These are phyloP conservation scores for Microctenopoma stevenorrisi DNA, from an alignment of 2,797 vertebrate genomes.

Conservation along the genomic window DNA sequence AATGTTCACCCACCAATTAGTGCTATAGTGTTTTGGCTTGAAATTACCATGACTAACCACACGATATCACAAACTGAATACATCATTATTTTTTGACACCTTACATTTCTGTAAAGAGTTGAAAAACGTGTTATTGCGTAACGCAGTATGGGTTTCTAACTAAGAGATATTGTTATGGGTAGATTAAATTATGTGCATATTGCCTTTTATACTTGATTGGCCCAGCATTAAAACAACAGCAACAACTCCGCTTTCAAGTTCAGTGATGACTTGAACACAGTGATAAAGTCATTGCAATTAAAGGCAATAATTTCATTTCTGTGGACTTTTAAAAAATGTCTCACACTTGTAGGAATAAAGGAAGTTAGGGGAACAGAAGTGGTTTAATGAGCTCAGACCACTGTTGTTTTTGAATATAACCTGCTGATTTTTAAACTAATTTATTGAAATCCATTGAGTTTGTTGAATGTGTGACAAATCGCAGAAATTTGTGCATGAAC, in stretches of 20 bases:
- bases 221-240: slow-evolving; percentile 13
- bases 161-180: slow-evolving; percentile 5
- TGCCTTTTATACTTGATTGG: slow-evolving; percentile 18
- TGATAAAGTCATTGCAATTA: slow-evolving; percentile 31
- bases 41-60: background rate
- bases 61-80: background rate
- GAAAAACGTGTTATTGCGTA: background rate
- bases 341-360: slow-evolving; percentile 15
- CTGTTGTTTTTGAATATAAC: slow-evolving; percentile 32
- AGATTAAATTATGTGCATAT: slow-evolving; percentile 7
- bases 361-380: slow-evolving; percentile 14
- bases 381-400: slow-evolving; percentile 32
- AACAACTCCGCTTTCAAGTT: slow-evolving; percentile 13
- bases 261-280: slow-evolving; percentile 9
- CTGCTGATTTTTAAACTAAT: slow-evolving; percentile 35
- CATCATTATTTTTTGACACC: background rate
- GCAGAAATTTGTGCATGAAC: slow-evolving; percentile 39
- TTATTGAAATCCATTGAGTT: slow-evolving; percentile 52
- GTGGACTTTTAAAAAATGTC: slow-evolving; percentile 21
- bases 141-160: slow-evolving; percentile 1
- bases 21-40: background rate
- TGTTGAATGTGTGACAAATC: background rate
- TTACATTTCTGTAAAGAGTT: background rate
- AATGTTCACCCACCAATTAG: slow-evolving; percentile 39
- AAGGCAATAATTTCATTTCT: slow-evolving; percentile 21